These are phyloP conservation scores for Menidia menidia DNA, from an alignment of 2,797 vertebrate genomes.

Conservation along the genomic window DNA sequence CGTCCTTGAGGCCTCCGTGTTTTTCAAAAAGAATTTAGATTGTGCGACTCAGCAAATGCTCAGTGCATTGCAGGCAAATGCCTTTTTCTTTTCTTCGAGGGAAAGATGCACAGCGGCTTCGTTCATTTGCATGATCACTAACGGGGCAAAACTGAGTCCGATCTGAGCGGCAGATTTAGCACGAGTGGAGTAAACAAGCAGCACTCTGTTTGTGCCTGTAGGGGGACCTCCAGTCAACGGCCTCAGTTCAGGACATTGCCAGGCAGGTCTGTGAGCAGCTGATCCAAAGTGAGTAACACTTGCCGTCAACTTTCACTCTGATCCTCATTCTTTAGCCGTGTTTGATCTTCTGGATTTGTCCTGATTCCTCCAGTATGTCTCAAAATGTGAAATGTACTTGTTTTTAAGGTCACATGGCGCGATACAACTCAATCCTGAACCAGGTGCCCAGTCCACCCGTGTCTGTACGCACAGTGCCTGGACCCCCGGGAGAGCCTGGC, in stretches of 20 bases:
- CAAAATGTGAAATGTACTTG: neutral
- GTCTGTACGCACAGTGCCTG: slow-evolving; percentile 86
- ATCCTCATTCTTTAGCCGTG: neutral
- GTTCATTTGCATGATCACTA: too few species aligned
- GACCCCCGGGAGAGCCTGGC: slow-evolving; percentile 94
- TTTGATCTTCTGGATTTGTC: neutral
- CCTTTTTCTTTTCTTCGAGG: too few species aligned
- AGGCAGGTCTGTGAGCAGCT: slow-evolving; percentile 97
- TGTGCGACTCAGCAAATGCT: too few species aligned
- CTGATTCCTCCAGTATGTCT: neutral
- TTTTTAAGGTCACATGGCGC: slow-evolving; percentile 91
- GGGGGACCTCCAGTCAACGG: slow-evolving; percentile 94
- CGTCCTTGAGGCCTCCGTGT: neutral
- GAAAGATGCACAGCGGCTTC: too few species aligned
- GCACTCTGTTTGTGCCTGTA: slow-evolving; percentile 54
- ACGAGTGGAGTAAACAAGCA: neutral
- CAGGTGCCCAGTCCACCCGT: slow-evolving; percentile 90
- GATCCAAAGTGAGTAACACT: slow-evolving; percentile 89
- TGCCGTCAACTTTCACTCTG: neutral
- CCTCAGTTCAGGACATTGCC: slow-evolving; percentile 92
- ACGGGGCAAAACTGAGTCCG: too few species aligned
- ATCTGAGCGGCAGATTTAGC: neutral
- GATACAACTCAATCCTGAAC: slow-evolving; percentile 93
- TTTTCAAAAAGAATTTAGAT: neutral
- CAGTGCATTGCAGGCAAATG: too few species aligned